Conservation (phyloP, 2,888 invertebrate species). For the Thysanoteuthis rhombus region DNA sequence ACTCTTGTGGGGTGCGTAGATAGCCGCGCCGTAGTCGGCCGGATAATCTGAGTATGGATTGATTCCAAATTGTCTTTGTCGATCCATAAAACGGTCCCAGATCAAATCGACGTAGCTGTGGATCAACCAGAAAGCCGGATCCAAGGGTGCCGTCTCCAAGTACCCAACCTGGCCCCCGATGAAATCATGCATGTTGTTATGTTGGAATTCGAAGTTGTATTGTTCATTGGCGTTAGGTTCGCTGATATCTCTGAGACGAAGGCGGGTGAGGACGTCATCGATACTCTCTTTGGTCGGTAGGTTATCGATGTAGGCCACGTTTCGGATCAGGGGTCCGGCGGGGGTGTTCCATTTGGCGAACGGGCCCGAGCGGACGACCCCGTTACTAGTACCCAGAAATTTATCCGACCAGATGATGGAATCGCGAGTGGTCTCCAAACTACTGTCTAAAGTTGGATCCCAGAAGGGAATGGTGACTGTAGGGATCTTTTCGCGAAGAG, state of each 20-base stretch:
- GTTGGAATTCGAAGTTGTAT: conserved; percentile 55
- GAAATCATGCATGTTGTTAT: conserved; percentile 55
- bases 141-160: conserved; percentile 53
- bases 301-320: conserved; percentile 49
- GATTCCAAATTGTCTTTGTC: conserved; percentile 40
- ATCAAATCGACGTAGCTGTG: conserved; percentile 53
- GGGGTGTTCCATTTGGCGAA: conserved; percentile 47
- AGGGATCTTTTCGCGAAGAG: conserved; percentile 52
- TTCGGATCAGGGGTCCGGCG: conserved; percentile 40
- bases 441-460: conserved; percentile 54
- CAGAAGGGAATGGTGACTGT: conserved; percentile 56
- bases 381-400: conserved; percentile 52
- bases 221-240: conserved; percentile 47
- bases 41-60: conserved; percentile 49
- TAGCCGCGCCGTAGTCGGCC: conserved; percentile 39
- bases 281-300: conserved; percentile 45
- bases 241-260: conserved; percentile 42
- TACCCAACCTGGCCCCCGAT: conserved; percentile 55
- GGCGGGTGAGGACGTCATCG: conserved; percentile 42
- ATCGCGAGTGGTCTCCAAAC: conserved; percentile 44
- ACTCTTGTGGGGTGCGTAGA: conserved; percentile 46
- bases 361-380: conserved; percentile 52
- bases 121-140: conserved; percentile 54
- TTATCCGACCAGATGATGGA: conserved; percentile 52
- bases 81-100: conserved; percentile 50